Percentiles rank a stretch among this genome's conserved stretches.
Evolutionary conservation across 2,113 vertebrate genomes (phyloP).

Genomic region (Colinus virginianus): DNA sequence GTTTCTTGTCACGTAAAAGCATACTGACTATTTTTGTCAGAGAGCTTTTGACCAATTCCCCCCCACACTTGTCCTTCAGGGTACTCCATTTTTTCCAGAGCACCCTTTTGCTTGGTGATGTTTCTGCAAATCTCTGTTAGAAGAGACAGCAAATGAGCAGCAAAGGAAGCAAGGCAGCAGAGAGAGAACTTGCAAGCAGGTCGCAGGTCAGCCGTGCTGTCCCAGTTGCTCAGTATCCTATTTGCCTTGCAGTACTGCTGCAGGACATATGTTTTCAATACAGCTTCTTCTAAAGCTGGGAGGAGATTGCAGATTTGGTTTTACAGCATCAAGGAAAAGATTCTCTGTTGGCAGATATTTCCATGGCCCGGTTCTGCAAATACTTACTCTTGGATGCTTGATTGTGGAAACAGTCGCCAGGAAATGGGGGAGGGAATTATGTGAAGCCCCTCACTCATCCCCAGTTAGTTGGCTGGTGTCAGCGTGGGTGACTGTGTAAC

Average conservation of each 20-base stretch:
- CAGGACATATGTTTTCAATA: background rate
- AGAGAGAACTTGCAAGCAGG: background rate
- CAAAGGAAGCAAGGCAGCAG: background rate
- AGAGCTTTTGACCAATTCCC: background rate
- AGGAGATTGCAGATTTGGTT: background rate
- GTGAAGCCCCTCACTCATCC: background rate
- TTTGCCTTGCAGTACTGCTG: background rate
- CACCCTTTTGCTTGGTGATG: background rate
- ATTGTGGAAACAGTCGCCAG: background rate
- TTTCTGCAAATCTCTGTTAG: background rate
- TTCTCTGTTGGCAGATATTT: background rate
- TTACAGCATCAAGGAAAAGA: background rate
- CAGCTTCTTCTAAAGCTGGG: background rate
- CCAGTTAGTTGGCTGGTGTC: background rate
- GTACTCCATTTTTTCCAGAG: background rate
- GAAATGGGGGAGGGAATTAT: background rate
- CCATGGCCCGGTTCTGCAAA: background rate
- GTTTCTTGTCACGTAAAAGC: background rate
- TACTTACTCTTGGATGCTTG: background rate
- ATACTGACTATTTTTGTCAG: background rate
- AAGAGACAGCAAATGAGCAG: background rate
- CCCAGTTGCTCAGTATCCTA: background rate
- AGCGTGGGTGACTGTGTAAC: background rate
- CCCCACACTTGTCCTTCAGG: background rate
- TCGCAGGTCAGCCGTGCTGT: background rate